Percentiles rank a stretch among this genome's conserved stretches.
These are phyloP conservation scores for Drosophila nebulosa DNA, from an alignment of 1,140 invertebrate genomes.

Conservation along the genomic window DNA sequence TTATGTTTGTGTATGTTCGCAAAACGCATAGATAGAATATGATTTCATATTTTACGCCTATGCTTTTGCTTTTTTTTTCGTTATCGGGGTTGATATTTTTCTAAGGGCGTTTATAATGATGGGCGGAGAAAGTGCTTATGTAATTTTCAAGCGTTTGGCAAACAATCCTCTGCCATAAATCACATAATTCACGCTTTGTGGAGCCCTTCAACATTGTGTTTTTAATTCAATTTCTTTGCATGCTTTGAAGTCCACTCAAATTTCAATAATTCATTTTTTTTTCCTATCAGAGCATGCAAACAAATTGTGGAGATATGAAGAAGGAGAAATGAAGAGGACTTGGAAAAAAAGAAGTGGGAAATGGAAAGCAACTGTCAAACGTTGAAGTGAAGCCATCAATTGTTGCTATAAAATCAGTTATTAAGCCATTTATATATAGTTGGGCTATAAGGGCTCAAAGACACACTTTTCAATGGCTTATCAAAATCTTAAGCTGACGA, in stretches of 20 bases:
- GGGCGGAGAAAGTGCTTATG: constrained; percentile 53
- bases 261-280: constrained; percentile 65
- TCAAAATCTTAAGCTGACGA: constrained; percentile 73
- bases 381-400: constrained; percentile 44
- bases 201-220: constrained; percentile 59
- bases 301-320: constrained; percentile 54
- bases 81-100: constrained; percentile 23
- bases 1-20: background rate
- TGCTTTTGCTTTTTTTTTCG: background rate
- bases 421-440: constrained; percentile 64
- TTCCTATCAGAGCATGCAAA: constrained; percentile 53
- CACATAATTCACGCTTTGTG: constrained; percentile 73
- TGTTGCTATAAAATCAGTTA: constrained; percentile 56
- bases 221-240: constrained; percentile 71
- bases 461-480: constrained; percentile 75
- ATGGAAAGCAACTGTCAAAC: constrained; percentile 1
- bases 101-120: background rate
- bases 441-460: constrained; percentile 57
- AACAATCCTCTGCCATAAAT: constrained; percentile 70
- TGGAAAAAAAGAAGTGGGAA: background rate
- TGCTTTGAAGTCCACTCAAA: constrained; percentile 75
- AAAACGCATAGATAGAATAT: constrained; percentile 46
- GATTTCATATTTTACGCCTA: constrained; percentile 52
- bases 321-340: background rate
- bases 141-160: constrained; percentile 71